Base-by-base conservation (phyloP, 2,797 vertebrate genomes). In the Cottoperca gobio region DNA sequence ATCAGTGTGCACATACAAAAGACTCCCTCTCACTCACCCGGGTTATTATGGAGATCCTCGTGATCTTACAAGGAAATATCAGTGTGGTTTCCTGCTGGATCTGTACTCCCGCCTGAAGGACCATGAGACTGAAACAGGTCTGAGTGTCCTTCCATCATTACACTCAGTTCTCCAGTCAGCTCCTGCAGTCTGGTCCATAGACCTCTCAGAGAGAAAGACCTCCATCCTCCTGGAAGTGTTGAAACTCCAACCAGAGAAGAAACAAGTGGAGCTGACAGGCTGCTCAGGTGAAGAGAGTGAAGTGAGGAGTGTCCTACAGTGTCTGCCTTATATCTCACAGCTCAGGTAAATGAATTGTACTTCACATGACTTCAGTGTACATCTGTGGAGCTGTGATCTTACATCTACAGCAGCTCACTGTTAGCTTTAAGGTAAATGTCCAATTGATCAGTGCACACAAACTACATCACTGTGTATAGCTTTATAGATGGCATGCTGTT, bases 201-300 rank as follows among this genome's bases (percentile, higher is more conserved):
- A 84, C 57, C 79, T 84, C 28, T 86, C 79, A 75, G 0, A 72
- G 70, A 79, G 31, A 79, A 86, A 86, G 48, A 5, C 52, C 70
- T 72, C 70, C 43, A n/a, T 82, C 60, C 59, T 86, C 50, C 68
- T 83, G 59, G 71, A 81, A 72, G 73, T 82, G 28, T 3, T 87
- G 70, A 73, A 73, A 73, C 75, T 81, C 53, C 81, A 77, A 23
- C 3, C 72, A 72, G 21, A 66, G 70, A 84, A 79, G 75, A 86
- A 57, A 70, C n/a, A 19, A 17, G 70, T 85, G 46, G 0, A 54
- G 42, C 67, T 89, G 42, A 70, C 0, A 19, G 82, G 21, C 63
- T 79, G 70, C 16, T 67, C 68, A 62, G 9, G 55, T 33, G 76
- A 59, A 69, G 76, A 80, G 60, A 80, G 55, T 75, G 83, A 87